Conservation (phyloP, 2,113 vertebrate genomes). For the Phalacrocorax brasilianus region DNA sequence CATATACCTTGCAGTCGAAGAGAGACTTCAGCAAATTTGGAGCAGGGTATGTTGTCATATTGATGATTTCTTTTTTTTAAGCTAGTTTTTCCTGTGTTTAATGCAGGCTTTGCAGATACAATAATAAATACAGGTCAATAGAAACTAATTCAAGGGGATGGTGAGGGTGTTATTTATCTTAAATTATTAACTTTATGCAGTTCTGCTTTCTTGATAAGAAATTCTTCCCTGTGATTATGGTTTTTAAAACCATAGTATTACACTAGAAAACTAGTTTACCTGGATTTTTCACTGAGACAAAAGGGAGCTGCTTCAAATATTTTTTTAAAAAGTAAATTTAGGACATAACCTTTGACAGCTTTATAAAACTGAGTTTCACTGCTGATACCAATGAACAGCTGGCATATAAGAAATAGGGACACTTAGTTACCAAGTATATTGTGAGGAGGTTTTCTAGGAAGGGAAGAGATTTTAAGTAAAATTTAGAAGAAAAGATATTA, state of each 20-base stretch:
- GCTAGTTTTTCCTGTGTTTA: background rate
- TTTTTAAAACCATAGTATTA: background rate
- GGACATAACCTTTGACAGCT: background rate
- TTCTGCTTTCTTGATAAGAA: background rate
- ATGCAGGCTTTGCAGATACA: background rate
- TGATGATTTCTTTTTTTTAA: background rate
- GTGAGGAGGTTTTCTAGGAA: background rate
- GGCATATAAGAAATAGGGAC: background rate
- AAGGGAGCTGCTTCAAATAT: background rate
- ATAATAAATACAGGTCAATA: background rate
- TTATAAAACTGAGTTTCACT: background rate
- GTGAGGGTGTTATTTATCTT: background rate
- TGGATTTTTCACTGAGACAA: background rate
- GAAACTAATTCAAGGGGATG: background rate
- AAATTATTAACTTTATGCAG: background rate
- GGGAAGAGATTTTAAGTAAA: background rate
- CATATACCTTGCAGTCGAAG: conserved; percentile 92
- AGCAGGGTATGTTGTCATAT: conserved; percentile 82
- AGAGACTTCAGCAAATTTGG: conserved; percentile 93
- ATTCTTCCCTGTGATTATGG: background rate
- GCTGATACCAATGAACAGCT: background rate
- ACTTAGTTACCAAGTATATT: background rate
- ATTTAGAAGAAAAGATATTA: background rate
- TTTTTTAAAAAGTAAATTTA: background rate
- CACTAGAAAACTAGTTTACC: background rate